Conservation (phyloP, 2,797 vertebrate species). For the Spea hammondii region DNA sequence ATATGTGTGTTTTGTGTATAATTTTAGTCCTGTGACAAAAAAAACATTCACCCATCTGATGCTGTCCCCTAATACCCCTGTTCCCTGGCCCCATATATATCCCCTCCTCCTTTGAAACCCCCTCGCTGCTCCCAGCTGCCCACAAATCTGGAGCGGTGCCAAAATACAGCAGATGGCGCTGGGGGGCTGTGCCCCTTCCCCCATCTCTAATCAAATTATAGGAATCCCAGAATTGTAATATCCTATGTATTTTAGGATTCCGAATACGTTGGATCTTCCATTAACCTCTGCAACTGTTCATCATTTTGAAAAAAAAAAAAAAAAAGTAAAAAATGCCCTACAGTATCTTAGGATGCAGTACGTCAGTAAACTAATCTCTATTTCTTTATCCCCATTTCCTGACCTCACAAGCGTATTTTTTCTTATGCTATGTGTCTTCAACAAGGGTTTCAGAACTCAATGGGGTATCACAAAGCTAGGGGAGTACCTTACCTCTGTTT, state of each 20-base stretch:
- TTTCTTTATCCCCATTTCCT: neutral
- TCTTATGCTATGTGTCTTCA: neutral
- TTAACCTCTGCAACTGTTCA: neutral
- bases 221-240: conserved; percentile 72
- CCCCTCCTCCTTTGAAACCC: conserved; percentile 57
- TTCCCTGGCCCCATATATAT: conserved; percentile 56
- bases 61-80: conserved; percentile 13
- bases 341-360: no score
- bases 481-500: neutral
- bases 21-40: neutral
- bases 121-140: conserved; percentile 77
- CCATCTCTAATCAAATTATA: conserved; percentile 91
- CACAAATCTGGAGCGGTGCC: conserved; percentile 81
- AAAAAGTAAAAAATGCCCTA: no score
- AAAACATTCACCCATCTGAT: no score
- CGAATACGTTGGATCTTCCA: neutral
- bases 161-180: conserved; percentile 86
- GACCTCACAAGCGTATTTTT: neutral
- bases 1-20: neutral
- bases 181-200: conserved; percentile 78
- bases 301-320: no score
- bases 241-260: conserved; percentile 16
- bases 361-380: no score
- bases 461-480: no score
- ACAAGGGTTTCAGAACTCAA: no score